Evolutionary conservation across 2,113 vertebrate species (phyloP), one percentile per base, ranked within the genome.

Genomic region (Cisticola juncidis): DNA sequence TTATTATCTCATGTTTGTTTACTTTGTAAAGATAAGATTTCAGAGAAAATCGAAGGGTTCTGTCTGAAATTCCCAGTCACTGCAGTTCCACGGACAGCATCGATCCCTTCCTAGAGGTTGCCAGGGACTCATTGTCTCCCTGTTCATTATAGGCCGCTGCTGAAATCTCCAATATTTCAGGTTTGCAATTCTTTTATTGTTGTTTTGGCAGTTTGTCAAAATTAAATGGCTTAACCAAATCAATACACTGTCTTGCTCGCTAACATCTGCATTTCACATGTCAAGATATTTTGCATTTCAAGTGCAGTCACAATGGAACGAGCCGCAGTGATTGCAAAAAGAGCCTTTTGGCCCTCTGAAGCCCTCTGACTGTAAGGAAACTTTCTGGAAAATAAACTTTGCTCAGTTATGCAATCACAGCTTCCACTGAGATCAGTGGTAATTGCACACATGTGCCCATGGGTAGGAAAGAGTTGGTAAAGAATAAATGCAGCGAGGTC

Each of bases 21-120:
- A 92, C 95, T 97, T 96, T 92, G 94, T 90, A 72, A 96, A 97
- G 97, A 97, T 97, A 97, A 97, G 91, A 97, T 93, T 98, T 97
- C 96, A 92, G 92, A 96, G 96, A 97, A 98, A 97, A 97, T 86
- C 74, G 90, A 97, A 94, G 54, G 58, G 73, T 72, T 86, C 87
- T 90, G 90, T 95, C 94, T 96, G 93, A 85, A 92, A 90, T 97
- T 97, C 95, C 93, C 94, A 88, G 47, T 97, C 96, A 97, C 69
- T 93, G 91, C 91, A 94, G 84, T 96, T 97, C 93, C 96, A 81
- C 66, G 81, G 95, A 96, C 88, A 86, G 53, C 89, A 97, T 96
- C 38, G 94, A 97, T 96, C 88, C 73, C 81, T 96, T 97, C 96
- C 90, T 92, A 88, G 94, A 97, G 94, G 65, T 94, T 96, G 82